Conservation (phyloP, 2,888 invertebrate species). For the Drosophila paracracens region DNA sequence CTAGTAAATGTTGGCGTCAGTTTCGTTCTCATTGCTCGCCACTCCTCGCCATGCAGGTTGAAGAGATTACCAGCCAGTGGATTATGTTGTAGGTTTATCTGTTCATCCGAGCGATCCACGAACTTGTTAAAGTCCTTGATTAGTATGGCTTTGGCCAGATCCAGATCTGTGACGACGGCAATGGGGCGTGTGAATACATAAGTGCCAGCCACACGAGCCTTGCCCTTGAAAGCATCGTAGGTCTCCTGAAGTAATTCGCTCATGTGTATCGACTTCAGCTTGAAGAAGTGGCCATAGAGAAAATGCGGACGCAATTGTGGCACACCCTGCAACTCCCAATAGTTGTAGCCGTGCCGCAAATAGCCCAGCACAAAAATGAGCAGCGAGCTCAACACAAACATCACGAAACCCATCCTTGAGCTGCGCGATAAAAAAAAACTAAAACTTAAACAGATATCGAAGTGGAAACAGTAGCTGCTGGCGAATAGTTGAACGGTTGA, state of each 20-base stretch:
- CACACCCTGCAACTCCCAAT: slow-evolving; percentile 70
- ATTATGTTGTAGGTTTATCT: slow-evolving; percentile 72
- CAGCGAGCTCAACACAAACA: slow-evolving; percentile 50
- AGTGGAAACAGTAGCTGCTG: background rate
- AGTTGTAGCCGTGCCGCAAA: slow-evolving; percentile 59
- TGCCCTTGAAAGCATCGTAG: slow-evolving; percentile 71
- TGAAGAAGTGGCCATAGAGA: slow-evolving; percentile 63
- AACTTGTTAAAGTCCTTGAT: slow-evolving; percentile 84
- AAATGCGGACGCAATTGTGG: slow-evolving; percentile 62
- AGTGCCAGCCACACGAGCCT: slow-evolving; percentile 64
- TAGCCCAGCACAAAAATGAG: slow-evolving; percentile 50
- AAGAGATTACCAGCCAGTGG: slow-evolving; percentile 82
- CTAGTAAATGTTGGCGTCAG: slow-evolving; percentile 86
- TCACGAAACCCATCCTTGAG: slow-evolving; percentile 52
- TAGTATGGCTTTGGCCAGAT: slow-evolving; percentile 80
- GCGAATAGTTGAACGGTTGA: background rate
- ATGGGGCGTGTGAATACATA: slow-evolving; percentile 74
- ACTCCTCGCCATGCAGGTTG: slow-evolving; percentile 82
- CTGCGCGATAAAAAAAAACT: background rate
- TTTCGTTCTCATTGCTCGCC: slow-evolving; percentile 85
- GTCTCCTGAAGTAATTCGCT: slow-evolving; percentile 64
- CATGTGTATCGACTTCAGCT: slow-evolving; percentile 52
- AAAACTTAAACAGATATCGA: background rate
- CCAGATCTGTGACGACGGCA: slow-evolving; percentile 74
- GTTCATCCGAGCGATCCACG: slow-evolving; percentile 73